Percentiles rank a stretch among this genome's conserved stretches.
These are phyloP conservation scores for Apocheima hispidaria DNA, from an alignment of 2,888 invertebrate species.

Conservation along the genomic window DNA sequence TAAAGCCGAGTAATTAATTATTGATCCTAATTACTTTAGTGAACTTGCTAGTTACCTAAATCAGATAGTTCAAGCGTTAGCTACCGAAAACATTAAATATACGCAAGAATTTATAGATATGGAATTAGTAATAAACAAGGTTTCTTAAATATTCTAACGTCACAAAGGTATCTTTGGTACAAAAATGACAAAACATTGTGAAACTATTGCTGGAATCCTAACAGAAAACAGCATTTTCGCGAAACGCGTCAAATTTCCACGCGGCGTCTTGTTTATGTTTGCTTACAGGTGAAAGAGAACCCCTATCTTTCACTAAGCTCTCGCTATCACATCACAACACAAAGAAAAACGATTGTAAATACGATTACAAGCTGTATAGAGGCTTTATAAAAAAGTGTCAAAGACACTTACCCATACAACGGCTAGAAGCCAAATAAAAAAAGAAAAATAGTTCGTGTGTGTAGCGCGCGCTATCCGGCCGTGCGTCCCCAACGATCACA, in stretches of 20 bases:
- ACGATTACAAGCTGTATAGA: background rate
- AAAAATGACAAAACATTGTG: constrained; percentile 4
- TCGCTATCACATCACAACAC: constrained; percentile 17
- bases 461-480: constrained; percentile 75
- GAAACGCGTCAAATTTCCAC: constrained; percentile 36
- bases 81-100: constrained; percentile 8
- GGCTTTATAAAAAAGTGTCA: constrained; percentile 42
- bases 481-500: constrained; percentile 64
- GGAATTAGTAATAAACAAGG: constrained; percentile 2
- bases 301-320: constrained; percentile 30
- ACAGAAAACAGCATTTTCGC: constrained; percentile 26
- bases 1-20: background rate
- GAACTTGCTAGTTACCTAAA: background rate
- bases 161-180: background rate
- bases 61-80: constrained; percentile 1
- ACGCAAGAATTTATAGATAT: background rate
- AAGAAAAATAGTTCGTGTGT: constrained; percentile 79
- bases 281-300: constrained; percentile 22
- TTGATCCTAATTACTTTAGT: background rate
- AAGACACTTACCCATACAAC: constrained; percentile 83
- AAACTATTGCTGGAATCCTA: constrained; percentile 10
- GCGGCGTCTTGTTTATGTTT: constrained; percentile 44
- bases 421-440: constrained; percentile 87
- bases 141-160: background rate
- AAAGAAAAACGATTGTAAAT: background rate